These are phyloP conservation scores for Osedax frankpressi DNA, from an alignment of 2,888 invertebrate genomes.

Conservation along the genomic window DNA sequence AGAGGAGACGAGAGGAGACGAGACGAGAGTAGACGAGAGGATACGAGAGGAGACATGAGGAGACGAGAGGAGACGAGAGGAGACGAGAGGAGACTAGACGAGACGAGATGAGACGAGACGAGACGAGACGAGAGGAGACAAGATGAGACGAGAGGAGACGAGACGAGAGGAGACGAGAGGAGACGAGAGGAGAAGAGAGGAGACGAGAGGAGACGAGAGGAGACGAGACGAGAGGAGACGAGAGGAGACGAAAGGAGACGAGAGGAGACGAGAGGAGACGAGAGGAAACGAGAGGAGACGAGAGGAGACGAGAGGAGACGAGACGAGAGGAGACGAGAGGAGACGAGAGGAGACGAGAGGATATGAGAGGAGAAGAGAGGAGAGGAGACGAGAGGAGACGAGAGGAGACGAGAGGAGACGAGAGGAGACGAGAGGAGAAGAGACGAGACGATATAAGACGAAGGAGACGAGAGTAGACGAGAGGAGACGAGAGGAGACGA, in stretches of 20 bases:
- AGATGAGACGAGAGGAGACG: too few species aligned
- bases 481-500: conserved; percentile 4
- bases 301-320: conserved; percentile 4
- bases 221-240: conserved; percentile 4
- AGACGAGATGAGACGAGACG: neutral
- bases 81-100: conserved; percentile 2
- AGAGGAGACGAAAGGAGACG: conserved; percentile 2
- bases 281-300: conserved; percentile 2
- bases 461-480: conserved; percentile 2
- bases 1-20: conserved; percentile 4
- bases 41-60: neutral
- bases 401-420: conserved; percentile 4
- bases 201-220: conserved; percentile 4
- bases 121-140: neutral
- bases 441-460: neutral
- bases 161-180: neutral
- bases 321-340: neutral
- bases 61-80: conserved; percentile 4
- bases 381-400: conserved; percentile 4
- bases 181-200: neutral
- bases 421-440: conserved; percentile 2
- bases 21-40: conserved; percentile 2
- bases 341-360: neutral
- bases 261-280: conserved; percentile 4
- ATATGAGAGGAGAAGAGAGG: neutral